These are phyloP conservation scores for Zoanthus sansibaricus DNA, from an alignment of 92 coral and sea anemone species.

Conservation along the genomic window DNA sequence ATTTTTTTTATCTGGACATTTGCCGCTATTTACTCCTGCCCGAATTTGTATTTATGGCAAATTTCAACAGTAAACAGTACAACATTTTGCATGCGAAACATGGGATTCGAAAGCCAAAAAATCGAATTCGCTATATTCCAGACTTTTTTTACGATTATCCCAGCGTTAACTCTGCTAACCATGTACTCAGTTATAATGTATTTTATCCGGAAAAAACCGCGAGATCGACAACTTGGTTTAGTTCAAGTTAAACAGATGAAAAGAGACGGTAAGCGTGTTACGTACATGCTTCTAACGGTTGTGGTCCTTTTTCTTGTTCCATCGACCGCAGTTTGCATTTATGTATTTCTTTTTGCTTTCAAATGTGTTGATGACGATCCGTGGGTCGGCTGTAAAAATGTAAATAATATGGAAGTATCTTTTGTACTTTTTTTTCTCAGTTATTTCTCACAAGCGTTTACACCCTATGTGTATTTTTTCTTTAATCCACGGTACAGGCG, in stretches of 20 bases:
- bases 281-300: background rate
- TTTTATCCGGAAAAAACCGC: background rate
- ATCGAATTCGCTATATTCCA: background rate
- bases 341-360: background rate
- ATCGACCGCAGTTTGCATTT: background rate
- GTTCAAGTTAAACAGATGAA: background rate
- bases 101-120: background rate
- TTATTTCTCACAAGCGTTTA: background rate
- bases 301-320: conserved; percentile 2
- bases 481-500: conserved; percentile 6
- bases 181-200: background rate
- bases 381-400: background rate
- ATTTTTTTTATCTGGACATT: too few relatives aligned
- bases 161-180: background rate
- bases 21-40: background rate
- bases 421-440: background rate
- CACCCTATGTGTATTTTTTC: background rate
- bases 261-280: background rate
- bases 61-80: background rate
- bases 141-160: background rate
- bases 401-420: background rate
- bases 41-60: background rate
- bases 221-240: background rate
- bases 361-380: too few relatives aligned
- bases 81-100: background rate